phyloP scores from a whole-genome alignment of 2,888 invertebrate species.

The Cynaeus angustus region DNA sequence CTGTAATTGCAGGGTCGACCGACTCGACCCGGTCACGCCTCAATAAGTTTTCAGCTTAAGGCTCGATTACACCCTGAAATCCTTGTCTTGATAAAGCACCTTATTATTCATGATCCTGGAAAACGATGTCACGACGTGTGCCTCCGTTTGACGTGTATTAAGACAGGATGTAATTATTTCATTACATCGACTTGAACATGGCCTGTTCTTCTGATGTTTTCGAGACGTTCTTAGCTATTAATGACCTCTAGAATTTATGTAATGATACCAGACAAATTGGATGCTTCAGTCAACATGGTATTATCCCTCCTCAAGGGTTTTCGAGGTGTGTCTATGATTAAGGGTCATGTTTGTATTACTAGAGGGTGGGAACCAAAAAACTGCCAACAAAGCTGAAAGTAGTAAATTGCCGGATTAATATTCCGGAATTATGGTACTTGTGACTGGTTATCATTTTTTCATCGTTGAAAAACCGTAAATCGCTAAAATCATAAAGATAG shows the following conservation, averaged over 20 bases:
- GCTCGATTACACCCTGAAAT: constrained; percentile 40
- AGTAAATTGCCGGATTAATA: too few species aligned
- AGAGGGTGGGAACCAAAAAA: too few species aligned
- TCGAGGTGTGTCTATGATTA: constrained; percentile 18
- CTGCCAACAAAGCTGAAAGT: too few species aligned
- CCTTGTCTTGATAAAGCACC: constrained; percentile 20
- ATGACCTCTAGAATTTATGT: constrained; percentile 7
- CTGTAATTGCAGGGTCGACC: constrained; percentile 35
- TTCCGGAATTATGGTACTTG: too few species aligned
- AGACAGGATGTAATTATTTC: constrained; percentile 42
- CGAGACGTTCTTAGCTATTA: constrained; percentile 30
- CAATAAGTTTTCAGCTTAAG: constrained; percentile 30
- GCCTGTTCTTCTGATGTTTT: constrained; percentile 37
- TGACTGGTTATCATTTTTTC: too few species aligned
- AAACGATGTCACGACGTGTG: constrained; percentile 27
- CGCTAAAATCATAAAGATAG: too few species aligned
- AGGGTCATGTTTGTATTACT: constrained; percentile 6
- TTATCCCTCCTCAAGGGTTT: constrained; percentile 12
- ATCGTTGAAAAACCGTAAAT: too few species aligned
- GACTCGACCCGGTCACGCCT: constrained; percentile 37
- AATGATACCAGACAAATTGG: constrained; percentile 4
- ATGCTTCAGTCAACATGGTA: constrained; percentile 24
- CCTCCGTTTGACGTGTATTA: constrained; percentile 31
- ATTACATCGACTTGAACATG: constrained; percentile 37
- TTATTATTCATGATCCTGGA: constrained; percentile 34